Evolutionary conservation across 1,140 invertebrate genomes (phyloP).

Genomic region (Vollenhovia emeryi): DNA sequence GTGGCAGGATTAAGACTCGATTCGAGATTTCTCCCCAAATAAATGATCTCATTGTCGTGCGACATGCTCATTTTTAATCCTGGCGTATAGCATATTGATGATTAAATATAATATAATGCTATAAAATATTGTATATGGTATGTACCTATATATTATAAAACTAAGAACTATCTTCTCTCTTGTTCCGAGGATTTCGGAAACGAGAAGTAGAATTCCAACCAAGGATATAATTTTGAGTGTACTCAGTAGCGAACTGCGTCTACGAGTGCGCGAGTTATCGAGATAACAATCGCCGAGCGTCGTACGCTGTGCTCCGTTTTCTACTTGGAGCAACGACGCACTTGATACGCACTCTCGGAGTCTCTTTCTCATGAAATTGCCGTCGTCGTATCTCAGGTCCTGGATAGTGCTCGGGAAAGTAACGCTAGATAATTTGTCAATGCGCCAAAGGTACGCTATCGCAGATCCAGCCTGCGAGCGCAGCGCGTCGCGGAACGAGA

Average conservation of each 20-base stretch:
- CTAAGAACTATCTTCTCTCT: not conserved
- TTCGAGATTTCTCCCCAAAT: not conserved
- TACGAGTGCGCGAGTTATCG: slow-evolving; percentile 1
- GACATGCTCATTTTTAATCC: not conserved
- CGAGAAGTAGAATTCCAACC: not conserved
- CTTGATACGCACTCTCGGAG: not conserved
- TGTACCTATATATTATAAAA: not conserved
- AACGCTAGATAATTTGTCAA: slow-evolving; percentile 72
- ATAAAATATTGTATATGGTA: too few relatives aligned
- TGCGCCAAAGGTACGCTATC: not conserved
- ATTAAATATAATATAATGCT: not conserved
- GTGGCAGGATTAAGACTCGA: slow-evolving; percentile 12
- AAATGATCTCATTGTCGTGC: not conserved
- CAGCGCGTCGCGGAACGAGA: not conserved
- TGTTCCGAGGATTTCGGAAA: not conserved
- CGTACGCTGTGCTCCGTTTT: not conserved
- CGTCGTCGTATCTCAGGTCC: not conserved
- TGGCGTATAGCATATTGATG: not conserved
- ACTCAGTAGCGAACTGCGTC: not conserved
- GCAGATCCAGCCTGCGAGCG: slow-evolving; percentile 48
- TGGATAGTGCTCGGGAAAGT: slow-evolving; percentile 68
- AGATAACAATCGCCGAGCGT: not conserved
- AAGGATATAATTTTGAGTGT: not conserved
- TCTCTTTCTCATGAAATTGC: slow-evolving; percentile 4
- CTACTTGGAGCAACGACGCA: not conserved